Conservation (phyloP, 2,113 vertebrate genomes). For the Suricata suricatta region DNA sequence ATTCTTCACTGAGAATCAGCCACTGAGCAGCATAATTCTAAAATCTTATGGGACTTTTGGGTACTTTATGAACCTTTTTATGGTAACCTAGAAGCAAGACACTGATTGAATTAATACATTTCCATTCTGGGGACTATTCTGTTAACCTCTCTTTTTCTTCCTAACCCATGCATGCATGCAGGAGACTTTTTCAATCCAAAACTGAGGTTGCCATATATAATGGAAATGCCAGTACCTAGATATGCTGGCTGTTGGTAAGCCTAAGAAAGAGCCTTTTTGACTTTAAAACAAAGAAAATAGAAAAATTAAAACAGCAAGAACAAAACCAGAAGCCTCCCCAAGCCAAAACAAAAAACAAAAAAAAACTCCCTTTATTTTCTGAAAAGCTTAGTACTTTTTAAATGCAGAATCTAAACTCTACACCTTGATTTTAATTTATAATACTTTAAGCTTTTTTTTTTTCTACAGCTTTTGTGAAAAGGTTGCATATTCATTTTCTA, state of each 20-base stretch:
- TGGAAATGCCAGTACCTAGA: background rate
- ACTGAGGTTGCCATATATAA: background rate
- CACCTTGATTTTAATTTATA: background rate
- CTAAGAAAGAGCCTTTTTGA: background rate
- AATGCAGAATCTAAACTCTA: background rate
- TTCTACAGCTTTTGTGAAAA: background rate
- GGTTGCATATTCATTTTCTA: background rate
- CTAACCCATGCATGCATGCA: background rate
- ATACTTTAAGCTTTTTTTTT: background rate
- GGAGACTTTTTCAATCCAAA: background rate
- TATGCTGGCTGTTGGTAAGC: background rate
- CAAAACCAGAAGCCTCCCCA: background rate
- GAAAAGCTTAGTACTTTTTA: background rate
- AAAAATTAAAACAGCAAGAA: background rate
- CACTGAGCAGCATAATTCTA: conserved; percentile 73
- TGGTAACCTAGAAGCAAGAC: conserved; percentile 60
- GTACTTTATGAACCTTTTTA: conserved; percentile 80
- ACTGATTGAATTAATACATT: conserved; percentile 74
- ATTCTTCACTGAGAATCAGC: conserved; percentile 73
- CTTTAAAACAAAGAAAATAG: conserved; percentile 24
- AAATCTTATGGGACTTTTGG: conserved; percentile 77
- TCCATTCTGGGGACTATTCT: conserved; percentile 55
- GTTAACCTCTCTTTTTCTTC: conserved; percentile 52
- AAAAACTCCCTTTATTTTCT: conserved; percentile 4
- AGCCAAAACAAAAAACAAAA: background rate